A percentile compares a stretch with the other conserved stretches of the same genome.
Evolutionary conservation across 2,113 vertebrate species (phyloP).

Genomic region (Colinus virginianus): DNA sequence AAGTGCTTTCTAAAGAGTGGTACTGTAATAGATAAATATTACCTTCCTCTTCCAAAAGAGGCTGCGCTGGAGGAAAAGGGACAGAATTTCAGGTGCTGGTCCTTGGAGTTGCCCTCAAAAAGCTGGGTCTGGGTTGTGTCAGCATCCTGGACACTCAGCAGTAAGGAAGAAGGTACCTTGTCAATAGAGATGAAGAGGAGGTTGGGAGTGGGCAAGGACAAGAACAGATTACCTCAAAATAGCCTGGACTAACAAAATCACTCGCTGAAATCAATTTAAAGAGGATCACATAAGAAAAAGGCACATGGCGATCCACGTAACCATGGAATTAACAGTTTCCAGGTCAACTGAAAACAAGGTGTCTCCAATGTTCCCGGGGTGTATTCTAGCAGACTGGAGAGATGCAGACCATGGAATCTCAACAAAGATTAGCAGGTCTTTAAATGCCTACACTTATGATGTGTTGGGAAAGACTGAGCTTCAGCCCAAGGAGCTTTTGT

Average conservation of each 20-base stretch:
- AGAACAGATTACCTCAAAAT: background rate
- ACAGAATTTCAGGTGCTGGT: rapidly evolving
- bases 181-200: too few relatives aligned
- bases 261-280: background rate
- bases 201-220: background rate
- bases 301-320: background rate
- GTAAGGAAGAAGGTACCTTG: background rate
- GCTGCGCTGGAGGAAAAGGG: background rate
- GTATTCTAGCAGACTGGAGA: background rate
- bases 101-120: background rate
- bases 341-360: background rate
- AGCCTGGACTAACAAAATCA: background rate
- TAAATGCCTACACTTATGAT: rapidly evolving
- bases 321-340: background rate
- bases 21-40: background rate
- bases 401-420: background rate
- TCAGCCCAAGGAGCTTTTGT: background rate
- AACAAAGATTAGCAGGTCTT: rapidly evolving
- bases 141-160: background rate
- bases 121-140: rapidly evolving
- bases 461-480: background rate
- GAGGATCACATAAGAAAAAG: background rate
- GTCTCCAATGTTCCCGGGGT: background rate
- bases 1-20: background rate
- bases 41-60: background rate